Base-by-base conservation (phyloP, 2,113 vertebrate genomes). In the Mystacornis crossleyi region DNA sequence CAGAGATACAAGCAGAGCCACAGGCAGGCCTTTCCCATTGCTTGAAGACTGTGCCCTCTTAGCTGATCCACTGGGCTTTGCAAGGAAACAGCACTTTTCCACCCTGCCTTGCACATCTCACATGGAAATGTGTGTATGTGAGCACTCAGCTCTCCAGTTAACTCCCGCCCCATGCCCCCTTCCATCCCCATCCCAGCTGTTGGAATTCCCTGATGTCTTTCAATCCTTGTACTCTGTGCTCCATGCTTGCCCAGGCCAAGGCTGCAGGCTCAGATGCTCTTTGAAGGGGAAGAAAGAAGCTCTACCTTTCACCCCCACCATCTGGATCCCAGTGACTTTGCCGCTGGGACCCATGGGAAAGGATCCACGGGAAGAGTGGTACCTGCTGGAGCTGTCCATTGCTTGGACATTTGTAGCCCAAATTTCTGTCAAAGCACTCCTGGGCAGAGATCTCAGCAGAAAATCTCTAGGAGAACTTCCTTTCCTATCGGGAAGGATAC, bases 81-180 rank as follows among this genome's bases (percentile, higher is more conserved):
- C 45, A 81, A 54, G 38, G 14, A 67, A 64, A 23, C 25, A 73
- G 42, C 12, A 28, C 6, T 53, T 92, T 79, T 77, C 67, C 47
- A 61, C 42, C 31, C 42, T 62, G 69, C 31, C 55, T 91, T 81
- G 78, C 42, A 38, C 34, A 50, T 62, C 47, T 89, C 67, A 33
- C 5, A 0, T 33, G 36, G 34, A 18, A 47, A 51, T 21, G 33
- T 38, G 47, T 38, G 47, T 4, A 10, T 1, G 38, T 3, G 23
- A 67, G 65, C 34, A 19, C 53, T 71, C 79, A 64, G 16, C 19
- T 47, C 34, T 67, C 5, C 48, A 81, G 55, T 24, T 24, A 34
- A 40, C 55, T 33, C 5, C 9, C 2, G 1, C 5, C 8, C 7
- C 3, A 3, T 6, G 10, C 1, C 4, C 15, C 2, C 1, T 20